Base-by-base conservation (phyloP, 1,140 invertebrate genomes). In the Glossosoma conforme region DNA sequence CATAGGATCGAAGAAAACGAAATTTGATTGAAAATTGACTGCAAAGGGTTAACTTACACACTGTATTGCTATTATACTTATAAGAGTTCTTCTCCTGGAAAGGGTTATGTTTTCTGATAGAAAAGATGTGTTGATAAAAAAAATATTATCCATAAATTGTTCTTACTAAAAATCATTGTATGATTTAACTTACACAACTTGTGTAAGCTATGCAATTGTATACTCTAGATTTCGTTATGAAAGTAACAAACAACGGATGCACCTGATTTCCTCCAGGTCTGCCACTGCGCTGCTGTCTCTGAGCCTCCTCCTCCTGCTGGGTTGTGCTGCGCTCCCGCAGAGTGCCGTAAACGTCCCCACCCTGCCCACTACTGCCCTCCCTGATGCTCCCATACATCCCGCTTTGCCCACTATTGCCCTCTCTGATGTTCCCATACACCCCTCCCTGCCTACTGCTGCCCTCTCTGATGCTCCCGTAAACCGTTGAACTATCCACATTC, bases 231-330 rank as follows among this genome's bases (percentile, higher is more conserved):
- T 44, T 30, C 44, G 18, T 4, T n/a, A 10, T 2, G 1, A 46
- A 19, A n/a, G n/a, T n/a, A n/a, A 38, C 52, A 49, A n/a, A 56
- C 48, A 14, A 56, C 46, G 14, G 51, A 49, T 10, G 40, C 14
- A 8, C 21, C 32, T 45, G 54, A 21, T 45, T 14, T 6, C 36
- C 49, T 24, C 11, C 43, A 17, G 28, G 35, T 18, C 30, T 33
- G 24, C 33, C 41, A 38, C 11, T 20, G 9, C 14, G 24, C 2
- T 14, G 9, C 20, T 11, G 8, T n/a, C 24, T 22, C 2, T 37
- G n/a, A n/a, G n/a, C 28, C 2, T 30, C 22, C 9, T 18, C 13
- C 41, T 30, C 8, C 20, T 25, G 14, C 36, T 38, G 18, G 14
- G 20, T 19, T 8, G 36, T n/a, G 47, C 19, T 48, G 19, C 56